A percentile compares a stretch with the other conserved stretches of the same genome.
Conservation (phyloP, 2,113 vertebrate species). For the Zonotrichia leucophrys region DNA sequence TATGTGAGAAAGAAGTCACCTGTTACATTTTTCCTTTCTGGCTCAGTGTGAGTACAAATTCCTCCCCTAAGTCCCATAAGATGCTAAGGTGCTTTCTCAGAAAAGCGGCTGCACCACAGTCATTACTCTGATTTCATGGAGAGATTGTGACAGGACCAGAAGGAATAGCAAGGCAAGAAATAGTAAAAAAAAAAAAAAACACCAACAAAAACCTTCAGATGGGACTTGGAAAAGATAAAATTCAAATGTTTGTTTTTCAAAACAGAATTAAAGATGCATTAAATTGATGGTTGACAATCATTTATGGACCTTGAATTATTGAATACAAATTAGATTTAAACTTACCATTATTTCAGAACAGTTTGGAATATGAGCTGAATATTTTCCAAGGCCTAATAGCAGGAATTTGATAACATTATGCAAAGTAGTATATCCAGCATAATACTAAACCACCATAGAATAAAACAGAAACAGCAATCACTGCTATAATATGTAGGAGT, state of each 20-base stretch:
- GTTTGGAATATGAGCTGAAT: conserved; percentile 37
- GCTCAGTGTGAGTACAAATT: not conserved
- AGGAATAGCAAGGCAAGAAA: not conserved
- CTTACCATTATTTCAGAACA: conserved; percentile 33
- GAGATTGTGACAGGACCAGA: not conserved
- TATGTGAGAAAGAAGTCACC: not conserved
- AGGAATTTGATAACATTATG: conserved; percentile 58
- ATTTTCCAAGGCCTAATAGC: conserved; percentile 54
- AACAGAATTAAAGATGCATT: not conserved
- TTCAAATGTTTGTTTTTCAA: conserved; percentile 8
- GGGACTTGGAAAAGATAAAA: not conserved
- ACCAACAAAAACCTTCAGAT: not conserved
- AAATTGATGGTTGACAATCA: conserved; percentile 20
- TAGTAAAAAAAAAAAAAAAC: not conserved
- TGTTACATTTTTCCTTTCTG: not conserved
- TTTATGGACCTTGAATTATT: not conserved
- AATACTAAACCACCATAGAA: conserved; percentile 36
- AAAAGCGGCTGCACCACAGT: not conserved
- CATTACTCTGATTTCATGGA: not conserved
- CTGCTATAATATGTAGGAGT: conserved; percentile 44
- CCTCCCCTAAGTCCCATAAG: not conserved
- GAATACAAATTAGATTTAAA: conserved; percentile 53
- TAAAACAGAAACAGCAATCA: conserved; percentile 61
- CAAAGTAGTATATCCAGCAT: conserved; percentile 37
- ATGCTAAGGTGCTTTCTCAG: not conserved